A percentile compares a stretch with the other conserved stretches of the same genome.
Evolutionary conservation across 2,113 vertebrate species (phyloP).

Genomic region (Acinonyx jubatus): DNA sequence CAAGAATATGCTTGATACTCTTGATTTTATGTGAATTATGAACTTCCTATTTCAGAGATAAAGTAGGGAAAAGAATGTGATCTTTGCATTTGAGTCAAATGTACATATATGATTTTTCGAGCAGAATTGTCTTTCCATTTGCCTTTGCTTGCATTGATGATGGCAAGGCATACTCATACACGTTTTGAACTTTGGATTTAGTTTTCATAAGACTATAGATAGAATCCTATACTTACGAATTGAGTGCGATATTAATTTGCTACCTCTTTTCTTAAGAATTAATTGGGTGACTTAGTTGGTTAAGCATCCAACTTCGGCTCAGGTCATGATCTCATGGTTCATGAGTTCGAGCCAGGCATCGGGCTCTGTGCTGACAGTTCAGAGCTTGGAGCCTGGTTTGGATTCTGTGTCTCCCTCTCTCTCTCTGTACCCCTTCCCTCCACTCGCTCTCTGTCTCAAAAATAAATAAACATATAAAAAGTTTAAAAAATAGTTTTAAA

Average conservation of each 20-base stretch:
- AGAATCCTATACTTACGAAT: neutral
- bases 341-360: no score
- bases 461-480: no score
- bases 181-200: slow-evolving; percentile 7
- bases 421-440: no score
- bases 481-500: no score
- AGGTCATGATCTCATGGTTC: no score
- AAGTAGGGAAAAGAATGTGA: neutral
- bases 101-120: neutral
- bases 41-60: slow-evolving; percentile 26
- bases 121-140: slow-evolving; percentile 5
- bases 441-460: no score
- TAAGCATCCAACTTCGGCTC: no score
- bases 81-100: slow-evolving; percentile 28
- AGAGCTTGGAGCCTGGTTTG: no score
- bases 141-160: slow-evolving; percentile 18
- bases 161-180: neutral
- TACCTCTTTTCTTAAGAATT: neutral
- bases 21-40: slow-evolving; percentile 3
- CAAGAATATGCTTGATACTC: slow-evolving; percentile 37
- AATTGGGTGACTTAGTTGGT: neutral
- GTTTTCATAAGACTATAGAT: slow-evolving; percentile 31
- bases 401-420: no score
- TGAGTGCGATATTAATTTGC: neutral
- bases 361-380: no score